Evolutionary conservation across 2,797 vertebrate genomes (phyloP).

Genomic region (Microctenopoma stevenorrisi): DNA sequence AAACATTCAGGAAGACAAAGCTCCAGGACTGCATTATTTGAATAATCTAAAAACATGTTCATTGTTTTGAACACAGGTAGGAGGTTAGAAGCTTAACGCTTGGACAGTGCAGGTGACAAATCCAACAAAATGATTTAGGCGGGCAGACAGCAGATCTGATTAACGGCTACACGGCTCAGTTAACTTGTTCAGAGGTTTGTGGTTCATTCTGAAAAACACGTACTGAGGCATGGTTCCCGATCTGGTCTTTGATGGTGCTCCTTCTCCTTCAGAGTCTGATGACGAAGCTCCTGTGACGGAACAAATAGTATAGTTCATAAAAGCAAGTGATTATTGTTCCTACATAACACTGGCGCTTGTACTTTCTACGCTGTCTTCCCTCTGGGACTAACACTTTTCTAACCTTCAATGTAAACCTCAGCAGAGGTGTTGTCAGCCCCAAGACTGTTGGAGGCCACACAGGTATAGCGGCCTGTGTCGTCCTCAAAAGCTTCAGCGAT

Average conservation of each 20-base stretch:
- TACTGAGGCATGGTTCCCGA: conserved; percentile 96
- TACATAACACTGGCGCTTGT: not conserved
- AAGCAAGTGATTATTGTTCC: conserved; percentile 4
- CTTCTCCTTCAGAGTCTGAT: conserved; percentile 94
- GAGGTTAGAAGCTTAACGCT: conserved; percentile 14
- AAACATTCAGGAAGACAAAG: conserved; percentile 35
- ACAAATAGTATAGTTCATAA: conserved; percentile 9
- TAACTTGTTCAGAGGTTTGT: conserved; percentile 47
- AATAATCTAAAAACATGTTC: not conserved
- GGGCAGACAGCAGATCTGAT: conserved; percentile 24
- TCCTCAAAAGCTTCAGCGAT: conserved; percentile 97
- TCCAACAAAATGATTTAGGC: too few species aligned
- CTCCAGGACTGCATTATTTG: not conserved
- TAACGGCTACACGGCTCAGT: conserved; percentile 45
- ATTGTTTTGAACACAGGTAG: not conserved
- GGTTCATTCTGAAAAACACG: conserved; percentile 75
- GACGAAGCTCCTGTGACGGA: conserved; percentile 88
- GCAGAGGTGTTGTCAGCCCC: conserved; percentile 96
- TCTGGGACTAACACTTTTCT: conserved; percentile 1
- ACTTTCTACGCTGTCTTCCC: too few species aligned
- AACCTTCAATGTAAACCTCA: conserved; percentile 98
- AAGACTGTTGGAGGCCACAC: conserved; percentile 91
- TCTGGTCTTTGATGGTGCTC: conserved; percentile 84
- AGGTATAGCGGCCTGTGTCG: conserved; percentile 98
- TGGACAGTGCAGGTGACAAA: not conserved